Conservation (phyloP, 1,140 invertebrate genomes). For the Proales similis region DNA sequence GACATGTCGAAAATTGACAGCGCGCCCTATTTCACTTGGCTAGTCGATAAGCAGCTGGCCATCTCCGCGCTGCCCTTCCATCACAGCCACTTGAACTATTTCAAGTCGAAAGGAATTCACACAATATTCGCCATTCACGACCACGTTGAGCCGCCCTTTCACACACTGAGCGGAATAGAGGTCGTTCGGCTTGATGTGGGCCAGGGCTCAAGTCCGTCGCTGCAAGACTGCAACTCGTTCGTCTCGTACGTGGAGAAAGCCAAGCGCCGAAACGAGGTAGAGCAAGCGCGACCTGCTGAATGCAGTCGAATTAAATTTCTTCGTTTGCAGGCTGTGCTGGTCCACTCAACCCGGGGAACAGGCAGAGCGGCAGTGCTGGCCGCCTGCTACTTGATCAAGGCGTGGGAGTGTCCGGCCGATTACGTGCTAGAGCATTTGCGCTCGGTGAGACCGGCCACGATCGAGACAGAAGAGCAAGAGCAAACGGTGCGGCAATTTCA, state of each 20-base stretch:
- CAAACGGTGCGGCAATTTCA: slow-evolving; percentile 9
- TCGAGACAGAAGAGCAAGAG: slow-evolving; percentile 21
- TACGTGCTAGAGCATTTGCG: slow-evolving; percentile 18
- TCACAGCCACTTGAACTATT: slow-evolving; percentile 28
- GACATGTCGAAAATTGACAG: too few species aligned
- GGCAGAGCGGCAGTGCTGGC: slow-evolving; percentile 27
- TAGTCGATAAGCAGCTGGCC: slow-evolving; percentile 23
- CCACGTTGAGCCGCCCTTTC: slow-evolving; percentile 3
- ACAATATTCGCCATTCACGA: slow-evolving; percentile 28
- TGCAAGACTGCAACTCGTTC: slow-evolving; percentile 23
- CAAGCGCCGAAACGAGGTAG: slow-evolving; percentile 7
- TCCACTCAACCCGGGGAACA: slow-evolving; percentile 10
- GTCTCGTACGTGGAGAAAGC: slow-evolving; percentile 23
- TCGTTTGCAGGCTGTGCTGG: slow-evolving; percentile 22
- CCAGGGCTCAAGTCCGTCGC: too few species aligned
- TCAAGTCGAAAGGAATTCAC: slow-evolving; percentile 20
- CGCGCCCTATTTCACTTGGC: slow-evolving; percentile 33
- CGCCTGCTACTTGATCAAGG: slow-evolving; percentile 9
- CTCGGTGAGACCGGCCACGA: slow-evolving; percentile 14
- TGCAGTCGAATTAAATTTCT: not conserved
- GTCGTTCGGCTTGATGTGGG: not conserved
- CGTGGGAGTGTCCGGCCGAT: slow-evolving; percentile 28
- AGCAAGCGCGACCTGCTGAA: not conserved
- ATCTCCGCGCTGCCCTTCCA: slow-evolving; percentile 19
- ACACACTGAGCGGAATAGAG: slow-evolving; percentile 13